Conservation (phyloP, 2,888 invertebrate genomes). For the Apantesis nais region DNA sequence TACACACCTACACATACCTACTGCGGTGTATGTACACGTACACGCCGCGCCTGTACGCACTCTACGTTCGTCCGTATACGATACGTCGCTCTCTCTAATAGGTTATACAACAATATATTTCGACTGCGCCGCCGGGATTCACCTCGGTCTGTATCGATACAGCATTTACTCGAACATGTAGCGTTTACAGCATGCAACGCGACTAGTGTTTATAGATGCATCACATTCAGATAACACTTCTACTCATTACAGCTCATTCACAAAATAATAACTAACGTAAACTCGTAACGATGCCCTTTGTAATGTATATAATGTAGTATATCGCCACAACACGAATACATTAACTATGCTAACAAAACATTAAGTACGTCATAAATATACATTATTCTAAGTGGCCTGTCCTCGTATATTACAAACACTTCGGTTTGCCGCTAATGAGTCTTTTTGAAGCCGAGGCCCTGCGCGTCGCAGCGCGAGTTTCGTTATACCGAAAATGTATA, state of each 20-base stretch:
- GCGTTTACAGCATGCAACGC: constrained; percentile 44
- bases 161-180: constrained; percentile 17
- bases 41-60: constrained; percentile 8
- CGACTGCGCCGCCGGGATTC: neutral
- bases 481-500: constrained; percentile 8
- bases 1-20: constrained; percentile 10
- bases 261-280: constrained; percentile 22
- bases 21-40: constrained; percentile 12
- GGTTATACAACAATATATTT: neutral
- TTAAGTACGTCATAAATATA: constrained; percentile 17
- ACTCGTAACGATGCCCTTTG: constrained; percentile 7
- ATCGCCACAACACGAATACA: constrained; percentile 35
- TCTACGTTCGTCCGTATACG: constrained; percentile 2
- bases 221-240: constrained; percentile 29
- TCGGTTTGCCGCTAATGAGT: constrained; percentile 18
- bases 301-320: constrained; percentile 17
- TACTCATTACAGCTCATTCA: constrained; percentile 38
- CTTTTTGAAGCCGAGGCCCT: constrained; percentile 12
- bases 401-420: constrained; percentile 18
- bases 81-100: constrained; percentile 2
- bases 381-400: constrained; percentile 15
- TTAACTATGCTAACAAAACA: constrained; percentile 35
- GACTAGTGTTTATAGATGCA: constrained; percentile 35
- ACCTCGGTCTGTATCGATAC: constrained; percentile 25
- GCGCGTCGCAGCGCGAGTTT: constrained; percentile 5